A percentile compares a stretch with the other conserved stretches of the same genome.
phyloP scores from a whole-genome alignment of 2,888 invertebrate species.

The Chaetoderma sp. region DNA sequence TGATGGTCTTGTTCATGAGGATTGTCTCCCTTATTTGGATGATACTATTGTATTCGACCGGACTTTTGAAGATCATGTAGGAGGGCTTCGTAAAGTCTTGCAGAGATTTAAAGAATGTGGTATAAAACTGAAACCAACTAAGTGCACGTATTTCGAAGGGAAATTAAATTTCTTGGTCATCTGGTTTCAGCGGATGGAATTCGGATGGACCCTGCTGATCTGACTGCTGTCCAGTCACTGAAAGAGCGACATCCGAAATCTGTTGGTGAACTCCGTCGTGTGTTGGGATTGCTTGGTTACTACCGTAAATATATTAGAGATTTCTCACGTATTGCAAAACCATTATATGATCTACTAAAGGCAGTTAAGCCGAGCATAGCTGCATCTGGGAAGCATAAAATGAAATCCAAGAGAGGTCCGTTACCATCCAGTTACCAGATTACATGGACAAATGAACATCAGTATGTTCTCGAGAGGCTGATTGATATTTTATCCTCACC shows the following conservation, averaged over 20 bases:
- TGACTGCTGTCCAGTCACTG: background rate
- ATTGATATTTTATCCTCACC: background rate
- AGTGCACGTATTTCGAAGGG: background rate
- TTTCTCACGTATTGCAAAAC: conserved; percentile 6
- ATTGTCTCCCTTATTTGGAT: conserved; percentile 10
- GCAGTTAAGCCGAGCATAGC: background rate
- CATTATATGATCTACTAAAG: conserved; percentile 7
- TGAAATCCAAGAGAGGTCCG: background rate
- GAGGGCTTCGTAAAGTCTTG: conserved; percentile 7
- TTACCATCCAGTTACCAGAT: background rate
- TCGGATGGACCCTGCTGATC: conserved; percentile 3
- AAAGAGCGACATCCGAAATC: background rate
- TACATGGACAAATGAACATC: conserved; percentile 11
- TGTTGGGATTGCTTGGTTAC: conserved; percentile 11
- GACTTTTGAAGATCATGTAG: conserved; percentile 10
- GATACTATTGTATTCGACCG: conserved; percentile 5
- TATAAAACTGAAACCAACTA: background rate
- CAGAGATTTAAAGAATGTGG: background rate
- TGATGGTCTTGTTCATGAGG: conserved; percentile 6
- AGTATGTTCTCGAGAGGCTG: conserved; percentile 20
- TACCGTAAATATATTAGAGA: background rate
- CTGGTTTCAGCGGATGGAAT: conserved; percentile 6
- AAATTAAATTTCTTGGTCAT: conserved; percentile 2
- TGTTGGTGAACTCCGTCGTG: conserved; percentile 1
- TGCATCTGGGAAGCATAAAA: background rate